Base-by-base conservation (phyloP, 2,888 invertebrate species). In the Platycnemis pennipes region DNA sequence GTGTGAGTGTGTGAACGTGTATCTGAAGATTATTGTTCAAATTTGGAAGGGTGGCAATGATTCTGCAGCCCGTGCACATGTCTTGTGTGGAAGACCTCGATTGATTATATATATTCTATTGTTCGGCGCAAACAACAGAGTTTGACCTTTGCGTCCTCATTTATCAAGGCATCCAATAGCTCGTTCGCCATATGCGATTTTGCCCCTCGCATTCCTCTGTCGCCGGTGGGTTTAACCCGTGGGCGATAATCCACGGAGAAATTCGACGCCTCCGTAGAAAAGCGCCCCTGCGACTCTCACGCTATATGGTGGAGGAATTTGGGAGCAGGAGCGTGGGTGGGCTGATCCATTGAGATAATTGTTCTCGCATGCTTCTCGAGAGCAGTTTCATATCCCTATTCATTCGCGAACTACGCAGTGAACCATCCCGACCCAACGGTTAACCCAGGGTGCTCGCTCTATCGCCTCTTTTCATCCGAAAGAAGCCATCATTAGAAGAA, bases 341-440 rank as follows among this genome's bases (percentile, higher is more conserved):
- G 22, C 26, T 77, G 31, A 77, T 77, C 77, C 37, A 77, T 37
- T 37, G 77, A 77, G 31, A 37, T n/a, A 77, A 77, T 37, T 77
- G 37, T 77, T 77, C 77, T 37, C 77, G 77, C 31, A 77, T 37
- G 77, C 31, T 5, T 77, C 77, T 37, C 8, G 11, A 37, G 11
- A 37, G 77, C 77, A 77, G 37, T 77, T 77, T 77, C 77, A 77
- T 77, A 77, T 26, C 37, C 77, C 77, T 37, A 37, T 77, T 77
- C 77, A 77, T 8, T 7, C 77, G 77, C 77, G 26, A 22, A 11
- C 77, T 37, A 37, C 77, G 77, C 37, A 37, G 37, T 2, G 31
- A 8, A 31, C 77, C 77, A 13, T 77, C 37, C 77, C 77, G 77
- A 1, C 77, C 77, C 77, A 11, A 37, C 37, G 77, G 77, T 77